Percentiles rank a stretch among this genome's conserved stretches.
Evolutionary conservation across 1,140 invertebrate genomes (phyloP).

Genomic region (Dendroctonus valens): DNA sequence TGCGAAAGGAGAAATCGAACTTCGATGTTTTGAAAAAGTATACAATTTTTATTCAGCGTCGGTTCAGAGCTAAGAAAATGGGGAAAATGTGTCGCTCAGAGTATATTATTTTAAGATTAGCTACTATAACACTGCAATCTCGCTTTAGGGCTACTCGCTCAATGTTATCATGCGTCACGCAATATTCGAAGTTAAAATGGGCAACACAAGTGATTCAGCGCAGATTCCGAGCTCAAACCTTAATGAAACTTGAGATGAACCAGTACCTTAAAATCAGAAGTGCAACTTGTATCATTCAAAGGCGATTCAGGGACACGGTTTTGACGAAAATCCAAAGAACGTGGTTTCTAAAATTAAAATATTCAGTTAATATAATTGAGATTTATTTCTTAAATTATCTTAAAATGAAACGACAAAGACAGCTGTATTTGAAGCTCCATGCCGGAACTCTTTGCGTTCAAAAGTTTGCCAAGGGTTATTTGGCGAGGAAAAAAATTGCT

Average conservation of each 20-base stretch:
- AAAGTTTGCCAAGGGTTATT: slow-evolving; percentile 52
- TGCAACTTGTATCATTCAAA: slow-evolving; percentile 43
- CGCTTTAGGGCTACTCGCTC: slow-evolving; percentile 47
- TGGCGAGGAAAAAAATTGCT: slow-evolving; percentile 50
- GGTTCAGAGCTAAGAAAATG: slow-evolving; percentile 40
- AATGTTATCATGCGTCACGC: slow-evolving; percentile 28
- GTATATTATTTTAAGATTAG: slow-evolving; percentile 45
- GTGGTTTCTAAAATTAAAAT: slow-evolving; percentile 43
- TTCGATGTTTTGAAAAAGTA: slow-evolving; percentile 38
- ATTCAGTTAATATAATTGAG: slow-evolving; percentile 41
- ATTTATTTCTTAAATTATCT: slow-evolving; percentile 36
- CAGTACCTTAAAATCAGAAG: slow-evolving; percentile 46
- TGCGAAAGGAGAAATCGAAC: slow-evolving; percentile 47
- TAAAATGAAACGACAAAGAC: slow-evolving; percentile 35
- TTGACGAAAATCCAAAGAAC: slow-evolving; percentile 34
- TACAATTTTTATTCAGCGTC: slow-evolving; percentile 42
- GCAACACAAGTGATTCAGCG: slow-evolving; percentile 38
- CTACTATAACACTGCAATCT: slow-evolving; percentile 38
- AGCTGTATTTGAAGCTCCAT: slow-evolving; percentile 40
- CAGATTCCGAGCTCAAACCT: slow-evolving; percentile 51
- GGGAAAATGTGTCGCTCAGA: slow-evolving; percentile 37
- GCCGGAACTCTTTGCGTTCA: slow-evolving; percentile 46
- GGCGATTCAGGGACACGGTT: slow-evolving; percentile 36
- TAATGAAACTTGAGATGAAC: slow-evolving; percentile 43
- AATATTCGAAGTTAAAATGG: slow-evolving; percentile 35